Evolutionary conservation across 2,888 invertebrate genomes (phyloP), one percentile per base, ranked within the genome.

Genomic region (Tuta absoluta): DNA sequence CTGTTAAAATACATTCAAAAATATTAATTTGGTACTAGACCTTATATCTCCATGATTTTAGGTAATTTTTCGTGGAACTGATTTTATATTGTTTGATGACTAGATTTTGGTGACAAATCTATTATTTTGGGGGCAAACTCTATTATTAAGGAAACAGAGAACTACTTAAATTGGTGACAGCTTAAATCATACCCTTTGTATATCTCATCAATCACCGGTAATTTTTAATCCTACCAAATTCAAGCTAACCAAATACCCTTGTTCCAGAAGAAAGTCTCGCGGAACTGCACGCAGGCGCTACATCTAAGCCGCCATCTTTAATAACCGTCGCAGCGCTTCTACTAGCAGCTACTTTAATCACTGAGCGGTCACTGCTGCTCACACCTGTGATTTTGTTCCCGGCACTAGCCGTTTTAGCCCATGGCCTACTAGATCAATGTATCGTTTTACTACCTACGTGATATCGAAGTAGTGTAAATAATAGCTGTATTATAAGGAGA

Each of bases 261-360:
- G 89, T 91, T 91, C 65, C 89, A 90, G 87, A 85, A 91, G 90
- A 92, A 87, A 92, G 92, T 73, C 85, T 92, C 63, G 92, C 92
- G 0, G 92, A 92, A 67, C 84, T 92, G 1, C 92, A 92, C 74
- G 91, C 91, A 21, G 84, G 84, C 0, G 78, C 80, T 0, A 72
- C 71, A 58, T 74, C 81, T 1, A 74, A 78, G 10, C 80, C 81
- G 14, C 80, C 82, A 2, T 80, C 86, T n/a, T 73, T 84, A 33
- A 71, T 75, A 65, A 74, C 79, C 2, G 75, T 82, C 23, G 74
- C 77, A 63, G 69, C 73, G 23, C 68, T 84, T 71, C 68, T 83
- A 37, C 63, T 80, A 72, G 75, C 81, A 62, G 53, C 38, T 37
- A 53, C 53, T 17, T 37, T 61, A 53, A 21, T 24, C 19, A 28